Percentiles rank a stretch among this genome's conserved stretches.
These are phyloP conservation scores for Ptilonorhynchus violaceus DNA, from an alignment of 2,113 vertebrate species.

Conservation along the genomic window DNA sequence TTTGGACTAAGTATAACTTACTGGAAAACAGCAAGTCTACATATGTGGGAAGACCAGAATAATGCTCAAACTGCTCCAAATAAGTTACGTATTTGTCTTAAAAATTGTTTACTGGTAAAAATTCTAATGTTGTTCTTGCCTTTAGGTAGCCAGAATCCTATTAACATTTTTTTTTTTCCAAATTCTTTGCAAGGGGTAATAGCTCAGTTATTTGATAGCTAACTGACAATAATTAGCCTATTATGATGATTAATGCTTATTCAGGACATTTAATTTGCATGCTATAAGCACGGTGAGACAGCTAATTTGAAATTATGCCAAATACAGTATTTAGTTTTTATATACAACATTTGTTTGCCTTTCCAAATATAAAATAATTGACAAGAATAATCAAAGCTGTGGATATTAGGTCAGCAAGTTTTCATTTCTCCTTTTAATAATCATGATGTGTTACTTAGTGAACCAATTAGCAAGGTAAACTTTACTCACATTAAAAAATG, in stretches of 20 bases:
- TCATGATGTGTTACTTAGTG: constrained; percentile 52
- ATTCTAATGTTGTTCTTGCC: neutral
- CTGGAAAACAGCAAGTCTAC: constrained; percentile 15
- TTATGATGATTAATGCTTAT: constrained; percentile 69
- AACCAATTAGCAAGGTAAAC: constrained; percentile 61
- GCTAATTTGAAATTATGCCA: constrained; percentile 68
- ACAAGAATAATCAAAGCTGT: constrained; percentile 76
- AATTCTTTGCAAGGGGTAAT: neutral
- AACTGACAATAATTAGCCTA: constrained; percentile 65
- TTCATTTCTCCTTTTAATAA: constrained; percentile 43
- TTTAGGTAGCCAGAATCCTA: neutral
- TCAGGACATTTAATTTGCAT: constrained; percentile 63
- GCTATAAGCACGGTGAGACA: neutral
- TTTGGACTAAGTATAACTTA: constrained; percentile 55
- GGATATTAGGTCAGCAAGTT: constrained; percentile 49
- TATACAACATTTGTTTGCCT: constrained; percentile 74
- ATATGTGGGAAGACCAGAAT: constrained; percentile 38
- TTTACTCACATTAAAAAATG: constrained; percentile 30
- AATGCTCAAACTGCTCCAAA: constrained; percentile 23
- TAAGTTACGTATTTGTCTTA: neutral
- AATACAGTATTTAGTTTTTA: constrained; percentile 60
- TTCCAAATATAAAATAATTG: constrained; percentile 77
- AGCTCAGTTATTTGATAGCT: constrained; percentile 29
- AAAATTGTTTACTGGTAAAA: neutral
- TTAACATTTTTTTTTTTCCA: neutral